Evolutionary conservation across 2,888 invertebrate genomes (phyloP).

Genomic region (Synanthedon myopaeformis): DNA sequence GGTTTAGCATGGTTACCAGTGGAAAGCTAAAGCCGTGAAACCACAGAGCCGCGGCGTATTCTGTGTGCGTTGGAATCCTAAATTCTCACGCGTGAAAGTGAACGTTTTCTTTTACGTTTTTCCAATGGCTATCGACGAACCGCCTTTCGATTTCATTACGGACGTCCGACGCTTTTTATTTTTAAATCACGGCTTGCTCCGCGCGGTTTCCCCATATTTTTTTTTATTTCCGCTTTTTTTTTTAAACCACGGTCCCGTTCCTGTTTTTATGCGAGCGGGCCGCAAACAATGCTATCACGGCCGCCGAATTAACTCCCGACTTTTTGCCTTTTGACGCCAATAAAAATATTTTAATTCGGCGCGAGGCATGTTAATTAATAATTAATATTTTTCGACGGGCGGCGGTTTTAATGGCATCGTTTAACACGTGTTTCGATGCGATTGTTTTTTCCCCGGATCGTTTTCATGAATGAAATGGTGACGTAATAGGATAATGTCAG

Average conservation of each 20-base stretch:
- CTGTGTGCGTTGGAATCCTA: constrained; percentile 16
- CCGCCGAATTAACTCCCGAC: constrained; percentile 64
- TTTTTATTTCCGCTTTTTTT: constrained; percentile 55
- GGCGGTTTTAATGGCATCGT: constrained; percentile 50
- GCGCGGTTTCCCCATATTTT: constrained; percentile 29
- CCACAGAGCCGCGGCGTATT: no score
- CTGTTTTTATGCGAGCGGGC: constrained; percentile 58
- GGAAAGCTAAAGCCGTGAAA: no score
- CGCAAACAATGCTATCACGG: constrained; percentile 66
- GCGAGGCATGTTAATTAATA: constrained; percentile 60
- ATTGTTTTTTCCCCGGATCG: constrained; percentile 61
- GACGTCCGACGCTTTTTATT: constrained; percentile 65
- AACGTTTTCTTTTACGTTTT: constrained; percentile 60
- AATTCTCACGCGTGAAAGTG: constrained; percentile 69
- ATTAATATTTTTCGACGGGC: constrained; percentile 66
- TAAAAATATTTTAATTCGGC: constrained; percentile 68
- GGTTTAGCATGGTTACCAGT: no score
- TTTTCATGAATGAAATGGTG: constrained; percentile 68
- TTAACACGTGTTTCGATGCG: constrained; percentile 62
- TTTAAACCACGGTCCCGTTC: constrained; percentile 34
- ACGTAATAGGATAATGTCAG: constrained; percentile 70
- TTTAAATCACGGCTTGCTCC: constrained; percentile 65
- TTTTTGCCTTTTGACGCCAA: constrained; percentile 64
- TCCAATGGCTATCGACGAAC: constrained; percentile 67
- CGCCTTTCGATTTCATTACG: constrained; percentile 71